These are phyloP conservation scores for Subacronicta megacephala DNA, from an alignment of 2,888 invertebrate genomes.

Conservation along the genomic window DNA sequence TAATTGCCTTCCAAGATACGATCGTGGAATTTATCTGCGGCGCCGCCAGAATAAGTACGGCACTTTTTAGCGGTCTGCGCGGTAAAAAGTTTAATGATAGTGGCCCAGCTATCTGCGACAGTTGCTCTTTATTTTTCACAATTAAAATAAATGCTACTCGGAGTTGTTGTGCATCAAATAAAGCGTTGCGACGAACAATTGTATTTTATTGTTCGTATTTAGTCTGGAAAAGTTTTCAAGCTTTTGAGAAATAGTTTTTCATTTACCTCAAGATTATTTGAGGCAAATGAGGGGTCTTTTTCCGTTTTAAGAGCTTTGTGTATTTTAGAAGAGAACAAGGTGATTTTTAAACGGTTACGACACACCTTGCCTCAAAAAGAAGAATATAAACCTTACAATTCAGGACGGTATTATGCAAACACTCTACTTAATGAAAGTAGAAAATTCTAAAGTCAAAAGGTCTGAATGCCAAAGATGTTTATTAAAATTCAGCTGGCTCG, in stretches of 20 bases:
- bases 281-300: slow-evolving; percentile 24
- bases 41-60: slow-evolving; percentile 69
- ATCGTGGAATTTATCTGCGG: slow-evolving; percentile 83
- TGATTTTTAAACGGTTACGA: slow-evolving; percentile 44
- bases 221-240: slow-evolving; percentile 22
- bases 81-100: slow-evolving; percentile 79
- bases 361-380: slow-evolving; percentile 20
- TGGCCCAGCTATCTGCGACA: slow-evolving; percentile 59
- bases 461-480: slow-evolving; percentile 51
- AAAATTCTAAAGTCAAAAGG: slow-evolving; percentile 51
- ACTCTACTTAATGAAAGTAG: slow-evolving; percentile 51
- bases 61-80: slow-evolving; percentile 71
- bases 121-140: slow-evolving; percentile 54
- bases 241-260: slow-evolving; percentile 36
- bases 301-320: too few species aligned
- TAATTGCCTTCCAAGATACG: slow-evolving; percentile 84
- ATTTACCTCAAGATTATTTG: slow-evolving; percentile 19
- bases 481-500: slow-evolving; percentile 48
- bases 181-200: slow-evolving; percentile 20
- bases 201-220: slow-evolving; percentile 30
- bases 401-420: slow-evolving; percentile 36
- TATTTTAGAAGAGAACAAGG: slow-evolving; percentile 17
- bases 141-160: slow-evolving; percentile 59
- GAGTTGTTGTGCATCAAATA: slow-evolving; percentile 38
- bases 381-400: slow-evolving; percentile 12